Base-by-base conservation (phyloP, 2,113 vertebrate species). In the Heterocephalus glaber region DNA sequence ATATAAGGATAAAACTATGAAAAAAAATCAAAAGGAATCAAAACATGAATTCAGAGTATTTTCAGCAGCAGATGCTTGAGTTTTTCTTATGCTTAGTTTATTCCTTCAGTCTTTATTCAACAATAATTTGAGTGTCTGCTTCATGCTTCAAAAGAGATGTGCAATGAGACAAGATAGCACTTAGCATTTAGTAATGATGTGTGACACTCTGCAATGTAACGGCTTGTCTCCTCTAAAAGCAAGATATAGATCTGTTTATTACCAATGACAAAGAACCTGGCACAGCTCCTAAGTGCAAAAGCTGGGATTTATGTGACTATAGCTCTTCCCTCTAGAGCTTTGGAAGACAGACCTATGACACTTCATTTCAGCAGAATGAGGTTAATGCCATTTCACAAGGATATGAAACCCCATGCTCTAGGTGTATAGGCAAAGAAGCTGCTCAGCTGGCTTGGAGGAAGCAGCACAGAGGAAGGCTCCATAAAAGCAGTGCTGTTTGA, bases 1-100 rank as follows among this genome's bases (percentile, higher is more conserved):
- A 93, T 47, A 2, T 20, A 11, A 95, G 60, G 89, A 92, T 54
- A 86, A 85, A 94, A 88, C 28, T 83, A 3, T 89, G 6, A 74
- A 49, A 72, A 12, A 85, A 65, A 80, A 10, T 58, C 56, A 58
- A 58, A 58, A 58, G 56, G 56, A 58, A 72, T 68, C 68, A 82
- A 83, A 83, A 92, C 4, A 80, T 7, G 41, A 63, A 84, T 81
- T 85, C 33, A 52, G 90, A 76, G 70, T 74, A 66, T 89, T 93
- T 89, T 89, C 77, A 58, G 19, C 24, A 44, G 58, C 33, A 16
- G 22, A 94, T 16, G 86, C 5, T 41, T 86, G 44, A 89, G 54
- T 91, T 85, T 92, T 97, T 60, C 81, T 58, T 49, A 84, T 12
- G 47, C 11, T 5, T 60, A n/a, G 38, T 30, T 38, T 72, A 26